Evolutionary conservation across 2,888 invertebrate species (phyloP).

Genomic region (Xiphydria camelus): DNA sequence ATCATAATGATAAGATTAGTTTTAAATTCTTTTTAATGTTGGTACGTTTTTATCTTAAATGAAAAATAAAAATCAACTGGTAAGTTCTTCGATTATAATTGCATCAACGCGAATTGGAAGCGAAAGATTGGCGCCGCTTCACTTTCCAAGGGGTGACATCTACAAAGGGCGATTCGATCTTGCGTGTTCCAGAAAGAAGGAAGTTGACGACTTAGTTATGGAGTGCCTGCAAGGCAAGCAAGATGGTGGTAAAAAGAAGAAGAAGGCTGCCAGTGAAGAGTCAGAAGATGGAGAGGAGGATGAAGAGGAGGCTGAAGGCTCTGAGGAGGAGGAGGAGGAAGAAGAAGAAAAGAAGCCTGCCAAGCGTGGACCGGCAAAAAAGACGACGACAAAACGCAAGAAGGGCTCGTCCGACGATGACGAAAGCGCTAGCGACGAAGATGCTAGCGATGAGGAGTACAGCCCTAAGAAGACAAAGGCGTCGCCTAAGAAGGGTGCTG

Average conservation of each 20-base stretch:
- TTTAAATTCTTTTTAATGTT: too few relatives aligned
- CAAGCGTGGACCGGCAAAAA: constrained; percentile 63
- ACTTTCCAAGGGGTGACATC: too few relatives aligned
- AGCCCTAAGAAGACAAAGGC: constrained; percentile 64
- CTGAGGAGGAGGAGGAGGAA: constrained; percentile 60
- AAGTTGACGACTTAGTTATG: constrained; percentile 88
- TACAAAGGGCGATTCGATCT: too few relatives aligned
- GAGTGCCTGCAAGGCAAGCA: constrained; percentile 65
- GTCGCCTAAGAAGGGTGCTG: constrained; percentile 63
- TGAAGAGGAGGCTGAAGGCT: constrained; percentile 58
- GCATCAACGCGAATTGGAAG: too few relatives aligned
- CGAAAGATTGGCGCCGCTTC: too few relatives aligned
- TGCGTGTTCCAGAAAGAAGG: constrained; percentile 69
- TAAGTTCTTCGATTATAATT: too few relatives aligned
- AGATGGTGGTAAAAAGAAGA: constrained; percentile 56
- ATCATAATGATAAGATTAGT: too few relatives aligned
- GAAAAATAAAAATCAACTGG: too few relatives aligned
- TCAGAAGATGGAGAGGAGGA: constrained; percentile 60
- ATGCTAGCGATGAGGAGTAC: constrained; percentile 65
- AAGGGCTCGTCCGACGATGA: constrained; percentile 60
- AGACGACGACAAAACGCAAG: constrained; percentile 59
- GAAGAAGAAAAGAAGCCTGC: constrained; percentile 64
- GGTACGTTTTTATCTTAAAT: too few relatives aligned
- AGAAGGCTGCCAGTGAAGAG: constrained; percentile 56
- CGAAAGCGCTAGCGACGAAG: constrained; percentile 61